phyloP scores from a whole-genome alignment of 2,888 invertebrate species.

The Eupithecia tripunctaria region DNA sequence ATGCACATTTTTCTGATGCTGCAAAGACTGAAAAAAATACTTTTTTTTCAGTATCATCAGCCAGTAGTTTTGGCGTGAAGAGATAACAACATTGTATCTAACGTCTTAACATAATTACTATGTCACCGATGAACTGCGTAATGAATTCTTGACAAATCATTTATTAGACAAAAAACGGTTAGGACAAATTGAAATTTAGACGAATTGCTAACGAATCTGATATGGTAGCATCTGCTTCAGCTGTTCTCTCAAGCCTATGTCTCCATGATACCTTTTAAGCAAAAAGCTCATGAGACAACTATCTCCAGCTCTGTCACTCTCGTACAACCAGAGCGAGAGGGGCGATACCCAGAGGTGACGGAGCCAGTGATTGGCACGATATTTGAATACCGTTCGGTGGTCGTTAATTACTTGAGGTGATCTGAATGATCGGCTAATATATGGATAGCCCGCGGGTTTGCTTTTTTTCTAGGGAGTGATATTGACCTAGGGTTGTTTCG shows the following conservation, averaged over 20 bases:
- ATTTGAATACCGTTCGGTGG: constrained; percentile 56
- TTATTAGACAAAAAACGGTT: neutral
- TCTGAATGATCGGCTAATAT: constrained; percentile 32
- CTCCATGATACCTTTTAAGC: constrained; percentile 46
- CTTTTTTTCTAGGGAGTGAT: neutral
- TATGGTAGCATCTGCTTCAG: neutral
- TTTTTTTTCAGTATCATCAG: too few species aligned
- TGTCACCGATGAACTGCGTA: too few species aligned
- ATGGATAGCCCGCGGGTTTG: constrained; percentile 13
- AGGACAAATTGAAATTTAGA: neutral
- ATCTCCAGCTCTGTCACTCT: constrained; percentile 28
- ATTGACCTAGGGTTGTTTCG: neutral
- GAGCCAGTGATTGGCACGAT: constrained; percentile 58
- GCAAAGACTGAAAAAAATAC: too few species aligned
- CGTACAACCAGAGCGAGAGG: constrained; percentile 24
- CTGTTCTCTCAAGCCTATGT: constrained; percentile 21
- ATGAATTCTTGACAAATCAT: too few species aligned
- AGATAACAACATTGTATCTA: too few species aligned
- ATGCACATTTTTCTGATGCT: too few species aligned
- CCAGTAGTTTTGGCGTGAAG: too few species aligned
- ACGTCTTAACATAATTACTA: too few species aligned
- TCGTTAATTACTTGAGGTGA: constrained; percentile 47
- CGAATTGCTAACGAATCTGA: neutral
- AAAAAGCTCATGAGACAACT: constrained; percentile 43
- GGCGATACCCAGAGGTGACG: constrained; percentile 32